Evolutionary conservation across 2,113 vertebrate genomes (phyloP), one percentile per base, ranked within the genome.

Genomic region (Phalacrocorax aristotelis): DNA sequence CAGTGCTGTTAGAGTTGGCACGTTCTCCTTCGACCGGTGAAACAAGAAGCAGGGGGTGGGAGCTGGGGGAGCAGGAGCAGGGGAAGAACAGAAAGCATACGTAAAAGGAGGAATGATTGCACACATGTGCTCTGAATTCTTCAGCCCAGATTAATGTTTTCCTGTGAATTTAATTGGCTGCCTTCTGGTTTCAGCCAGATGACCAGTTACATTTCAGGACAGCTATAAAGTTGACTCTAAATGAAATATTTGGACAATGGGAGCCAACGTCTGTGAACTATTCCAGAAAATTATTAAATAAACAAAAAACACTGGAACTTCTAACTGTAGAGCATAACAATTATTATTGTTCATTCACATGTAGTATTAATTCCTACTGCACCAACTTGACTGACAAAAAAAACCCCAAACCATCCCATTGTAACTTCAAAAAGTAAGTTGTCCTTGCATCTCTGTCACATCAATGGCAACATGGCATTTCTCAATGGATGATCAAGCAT

Each of bases 61-160:
- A 97, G 84, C 49, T 77, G 96, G 84, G 74, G 66, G 90, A 94
- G 84, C 76, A 66, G 89, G 40, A 95, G 58, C 49, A 88, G 54
- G 91, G 78, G 62, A 96, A 96, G 94, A 96, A 88, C 62, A 68
- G 94, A 97, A 95, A 83, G 86, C 68, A 57, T 96, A 60, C 66
- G 55, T 88, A 62, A 89, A 92, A 95, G 74, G 32, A 95, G 46
- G 72, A 96, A 85, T 95, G 91, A 96, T 94, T 97, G 94, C 84
- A 94, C 80, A 95, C 90, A 95, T 94, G 85, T 98, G 96, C 92
- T 96, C 48, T 81, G 77, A 97, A 96, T 95, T 85, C 70, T 95
- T 95, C 92, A 94, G 54, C 79, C 96, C 82, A 97, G 91, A 97
- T 96, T 97, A 97, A 97, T 97, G 93, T 95, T 97, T 98, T 97